These are phyloP conservation scores for Aselliscus stoliczkanus DNA, from an alignment of 2,797 vertebrate genomes.

Conservation along the genomic window DNA sequence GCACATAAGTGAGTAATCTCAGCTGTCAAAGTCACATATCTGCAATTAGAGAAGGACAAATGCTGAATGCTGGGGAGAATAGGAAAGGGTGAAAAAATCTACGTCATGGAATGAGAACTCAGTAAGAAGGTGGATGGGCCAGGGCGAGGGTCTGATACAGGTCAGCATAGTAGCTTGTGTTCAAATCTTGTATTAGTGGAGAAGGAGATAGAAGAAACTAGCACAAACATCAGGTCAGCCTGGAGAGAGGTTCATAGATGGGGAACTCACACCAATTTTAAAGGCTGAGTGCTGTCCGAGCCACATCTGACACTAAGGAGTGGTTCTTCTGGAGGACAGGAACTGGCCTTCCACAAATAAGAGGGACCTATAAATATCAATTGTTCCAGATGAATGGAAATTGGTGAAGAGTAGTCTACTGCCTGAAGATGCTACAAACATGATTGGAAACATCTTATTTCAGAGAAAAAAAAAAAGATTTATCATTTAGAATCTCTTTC, in stretches of 20 bases:
- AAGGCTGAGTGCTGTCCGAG: neutral
- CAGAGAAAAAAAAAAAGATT: neutral
- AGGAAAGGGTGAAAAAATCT: neutral
- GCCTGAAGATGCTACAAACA: neutral
- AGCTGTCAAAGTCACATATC: neutral
- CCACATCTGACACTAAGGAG: neutral
- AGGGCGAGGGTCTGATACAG: no score
- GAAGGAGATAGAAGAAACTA: neutral
- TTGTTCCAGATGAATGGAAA: neutral
- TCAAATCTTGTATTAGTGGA: neutral
- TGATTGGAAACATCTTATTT: neutral
- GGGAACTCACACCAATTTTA: neutral
- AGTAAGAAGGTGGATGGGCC: neutral
- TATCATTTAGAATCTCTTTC: neutral
- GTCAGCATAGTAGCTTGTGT: neutral
- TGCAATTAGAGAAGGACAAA: neutral
- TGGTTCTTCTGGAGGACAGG: neutral
- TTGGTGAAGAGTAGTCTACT: neutral
- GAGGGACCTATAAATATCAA: neutral
- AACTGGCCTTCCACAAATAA: neutral
- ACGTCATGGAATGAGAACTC: neutral
- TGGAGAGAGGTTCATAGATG: neutral
- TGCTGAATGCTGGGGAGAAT: neutral
- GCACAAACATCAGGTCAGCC: neutral
- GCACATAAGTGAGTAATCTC: neutral